Evolutionary conservation across 2,797 vertebrate species (phyloP), one percentile per base, ranked within the genome.

Genomic region (Melanotaenia maccullochi): DNA sequence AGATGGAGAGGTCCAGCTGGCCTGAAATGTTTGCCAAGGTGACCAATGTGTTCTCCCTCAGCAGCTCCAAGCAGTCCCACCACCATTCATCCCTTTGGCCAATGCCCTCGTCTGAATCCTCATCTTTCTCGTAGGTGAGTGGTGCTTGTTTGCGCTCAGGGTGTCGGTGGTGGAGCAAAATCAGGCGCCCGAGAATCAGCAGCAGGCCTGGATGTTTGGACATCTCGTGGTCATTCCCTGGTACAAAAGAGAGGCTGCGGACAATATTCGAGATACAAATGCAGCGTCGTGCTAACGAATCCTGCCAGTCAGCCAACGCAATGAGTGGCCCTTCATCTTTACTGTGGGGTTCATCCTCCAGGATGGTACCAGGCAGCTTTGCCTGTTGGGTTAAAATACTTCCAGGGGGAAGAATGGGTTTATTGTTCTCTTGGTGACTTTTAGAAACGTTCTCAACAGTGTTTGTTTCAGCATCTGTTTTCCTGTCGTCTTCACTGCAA

Each of bases 61-160:
- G 95, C 88, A 97, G 95, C 91, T 97, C 97, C 95, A 99, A 93
- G 93, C 97, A 99, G 96, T 99, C 98, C 97, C 97, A 99, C 97
- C 97, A 99, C 98, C 98, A 99, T 87, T 99, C 97, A n/a, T 97
- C 97, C 89, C 95, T 96, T 92, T 96, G 96, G 90, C 96, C 96
- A 88, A 96, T 89, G 55, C 97, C 96, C 85, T 98, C 97, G 52
- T 99, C 97, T 65, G 96, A 95, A 71, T 99, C 97, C 91, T 98
- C 97, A 66, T 99, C 98, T 63, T 99, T 99, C 93, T 99, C 97
- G 0, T 98, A 99, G 59, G 97, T 99, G 80, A 98, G 96, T 5
- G 97, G 97, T 0, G 97, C 96, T 90, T 98, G 98, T 79, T 98
- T 98, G 89, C 97, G 96, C 76, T 98, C 97, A 0, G 97, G 98